phyloP scores from a whole-genome alignment of 2,113 vertebrate genomes.

The Proterorhinus semilunaris region DNA sequence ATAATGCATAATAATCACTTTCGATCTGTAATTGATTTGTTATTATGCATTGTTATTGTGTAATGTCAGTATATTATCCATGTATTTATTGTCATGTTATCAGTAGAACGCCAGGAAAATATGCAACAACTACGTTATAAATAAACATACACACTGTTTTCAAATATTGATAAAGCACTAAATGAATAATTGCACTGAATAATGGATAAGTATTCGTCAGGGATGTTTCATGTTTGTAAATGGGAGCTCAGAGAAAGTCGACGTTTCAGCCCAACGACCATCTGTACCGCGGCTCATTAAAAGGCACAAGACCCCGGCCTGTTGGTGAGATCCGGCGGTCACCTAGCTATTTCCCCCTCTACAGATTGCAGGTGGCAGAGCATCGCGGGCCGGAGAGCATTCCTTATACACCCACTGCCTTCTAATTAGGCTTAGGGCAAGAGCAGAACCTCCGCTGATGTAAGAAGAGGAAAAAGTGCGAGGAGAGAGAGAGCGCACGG shows the following conservation, averaged over 20 bases:
- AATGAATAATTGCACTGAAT: background rate
- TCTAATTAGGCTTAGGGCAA: conserved; percentile 52
- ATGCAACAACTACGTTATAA: too few species aligned
- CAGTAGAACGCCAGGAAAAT: too few species aligned
- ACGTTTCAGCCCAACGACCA: conserved; percentile 40
- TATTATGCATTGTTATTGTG: too few species aligned
- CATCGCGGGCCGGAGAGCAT: conserved; percentile 35
- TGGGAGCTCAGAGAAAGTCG: background rate
- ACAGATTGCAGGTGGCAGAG: conserved; percentile 59
- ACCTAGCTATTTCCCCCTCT: conserved; percentile 32
- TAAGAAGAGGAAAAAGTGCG: conserved; percentile 46
- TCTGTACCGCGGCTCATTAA: conserved; percentile 55
- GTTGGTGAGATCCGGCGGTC: conserved; percentile 22
- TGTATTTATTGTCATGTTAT: too few species aligned
- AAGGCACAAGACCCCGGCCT: conserved; percentile 41
- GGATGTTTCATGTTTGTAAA: background rate
- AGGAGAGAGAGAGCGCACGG: conserved; percentile 7
- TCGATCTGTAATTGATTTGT: too few species aligned
- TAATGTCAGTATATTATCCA: too few species aligned
- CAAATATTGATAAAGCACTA: conserved; percentile 3
- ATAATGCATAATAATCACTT: too few species aligned
- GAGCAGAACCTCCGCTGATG: conserved; percentile 19
- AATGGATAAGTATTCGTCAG: background rate
- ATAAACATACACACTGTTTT: background rate
- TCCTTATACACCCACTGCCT: conserved; percentile 46